Evolutionary conservation across 1,140 invertebrate genomes (phyloP), one percentile per base, ranked within the genome.

Genomic region (Adelges cooleyi): DNA sequence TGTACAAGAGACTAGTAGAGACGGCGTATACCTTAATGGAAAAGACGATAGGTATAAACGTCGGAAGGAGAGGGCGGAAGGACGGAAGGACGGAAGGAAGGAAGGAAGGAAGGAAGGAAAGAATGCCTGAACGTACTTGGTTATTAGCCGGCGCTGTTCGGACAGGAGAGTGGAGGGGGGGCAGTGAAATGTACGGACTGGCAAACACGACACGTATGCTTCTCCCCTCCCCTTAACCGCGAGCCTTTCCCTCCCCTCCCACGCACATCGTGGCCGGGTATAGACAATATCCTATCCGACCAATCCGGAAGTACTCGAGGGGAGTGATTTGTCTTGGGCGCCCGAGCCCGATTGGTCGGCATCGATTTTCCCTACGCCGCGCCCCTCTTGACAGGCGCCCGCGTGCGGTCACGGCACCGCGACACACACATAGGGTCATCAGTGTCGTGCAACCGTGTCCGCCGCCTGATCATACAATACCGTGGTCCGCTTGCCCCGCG

Each of bases 331-430:
- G 56, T 62, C 56, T 40, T 27, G 56, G 56, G 40, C 38, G 56
- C 56, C 56, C 40, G 56, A 46, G 27, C 56, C 66, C 62, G 50
- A 70, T 70, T 70, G 69, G 69, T 56, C 51, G 67, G 10, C 69
- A 69, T 70, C 65, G 68, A 69, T 70, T 66, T 54, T 62, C 48
- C 44, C 68, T 27, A 23, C 44, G 53, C 53, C 25, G 48, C 68
- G 59, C 66, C 56, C 59, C 59, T 48, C 36, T 8, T 27, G 18
- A 17, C 15, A 22, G 38, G n/a, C 23, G 40, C 40, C 38, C 23
- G 18, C 15, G 6, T n/a, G 23, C 15, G 40, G 10, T 17, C 15
- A n/a, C 40, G 15, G 40, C 40, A 17, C 18, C 25, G 56, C 54
- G 40, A 56, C 23, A 54, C 52, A n/a, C 33, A n/a, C 33, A 8